phyloP scores from a whole-genome alignment of 2,113 vertebrate genomes.

The Dendropsophus ebraccatus region DNA sequence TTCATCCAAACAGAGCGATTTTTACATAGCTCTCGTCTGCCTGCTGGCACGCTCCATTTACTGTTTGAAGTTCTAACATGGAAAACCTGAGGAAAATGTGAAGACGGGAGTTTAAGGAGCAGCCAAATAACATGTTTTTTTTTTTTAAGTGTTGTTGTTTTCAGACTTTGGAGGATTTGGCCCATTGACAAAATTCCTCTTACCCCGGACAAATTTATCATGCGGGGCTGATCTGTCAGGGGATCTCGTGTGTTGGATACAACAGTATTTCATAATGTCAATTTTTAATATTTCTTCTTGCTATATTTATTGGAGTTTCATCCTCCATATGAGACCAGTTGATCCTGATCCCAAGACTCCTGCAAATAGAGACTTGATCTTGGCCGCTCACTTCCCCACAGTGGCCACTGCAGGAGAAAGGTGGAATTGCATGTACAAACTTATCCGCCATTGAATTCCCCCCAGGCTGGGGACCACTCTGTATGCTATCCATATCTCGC shows the following conservation, averaged over 20 bases:
- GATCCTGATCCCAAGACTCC: background rate
- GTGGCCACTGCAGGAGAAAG: no score
- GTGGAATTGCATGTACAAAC: no score
- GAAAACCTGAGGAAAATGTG: constrained; percentile 40
- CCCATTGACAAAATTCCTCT: background rate
- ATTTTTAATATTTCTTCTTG: background rate
- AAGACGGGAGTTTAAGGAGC: constrained; percentile 24
- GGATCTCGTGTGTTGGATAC: background rate
- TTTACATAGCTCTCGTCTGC: constrained; percentile 40
- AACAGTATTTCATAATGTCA: background rate
- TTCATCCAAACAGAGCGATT: constrained; percentile 53
- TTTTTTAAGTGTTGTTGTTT: constrained; percentile 46
- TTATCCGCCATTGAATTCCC: no score
- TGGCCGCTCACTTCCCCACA: no score
- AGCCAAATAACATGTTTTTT: constrained; percentile 32
- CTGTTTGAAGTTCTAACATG: constrained; percentile 41
- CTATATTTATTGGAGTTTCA: background rate
- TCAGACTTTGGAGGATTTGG: constrained; percentile 35
- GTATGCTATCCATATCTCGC: no score
- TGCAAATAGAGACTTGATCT: background rate
- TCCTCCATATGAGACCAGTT: background rate
- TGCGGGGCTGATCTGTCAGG: background rate
- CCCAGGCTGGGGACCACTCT: no score
- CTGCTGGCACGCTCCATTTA: constrained; percentile 35
- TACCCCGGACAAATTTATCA: background rate